Base-by-base conservation (phyloP, 2,888 invertebrate genomes). In the Marronus borbonicus region DNA sequence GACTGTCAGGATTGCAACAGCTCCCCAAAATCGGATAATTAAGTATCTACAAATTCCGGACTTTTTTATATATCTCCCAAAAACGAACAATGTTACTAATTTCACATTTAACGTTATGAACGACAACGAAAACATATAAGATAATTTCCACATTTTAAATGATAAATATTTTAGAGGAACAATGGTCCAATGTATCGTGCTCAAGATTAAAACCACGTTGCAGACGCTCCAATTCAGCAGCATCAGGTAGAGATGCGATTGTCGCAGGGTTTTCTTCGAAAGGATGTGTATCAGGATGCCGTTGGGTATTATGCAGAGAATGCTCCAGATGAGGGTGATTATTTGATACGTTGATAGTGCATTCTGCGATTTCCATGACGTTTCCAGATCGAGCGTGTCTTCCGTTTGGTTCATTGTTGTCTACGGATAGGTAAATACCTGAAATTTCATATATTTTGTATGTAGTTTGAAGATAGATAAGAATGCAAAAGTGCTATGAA, bases 281-380 rank as follows among this genome's bases (percentile, higher is more conserved):
- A 60, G 58, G 44, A 74, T 39, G n/a, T 74, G 72, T 1, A 74
- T 74, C 24, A 74, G 55, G 24, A 74, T 74, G 60, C 60, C 72
- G 28, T 74, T 74, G 20, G 72, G 72, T 58, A 74, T 44, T 39
- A 60, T 39, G 44, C 72, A 74, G 12, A 74, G 31, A 24, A 74
- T n/a, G 44, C 60, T 74, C 72, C 72, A 74, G 60, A 74, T 49
- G 20, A 74, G 62, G 60, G 58, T 44, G 24, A 74, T 74, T 74
- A 60, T 60, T 24, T 74, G 72, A 44, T 60, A 60, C 24, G 60
- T 74, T n/a, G 72, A 74, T 60, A 60, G 24, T 24, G 49, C 10
- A 60, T 74, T 49, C 60, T 58, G 60, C n/a, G 72, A 60, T n/a
- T 74, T 17, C 72, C 58, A 58, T 14, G 14, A 3, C 12, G 12